A percentile compares a stretch with the other conserved stretches of the same genome.
These are phyloP conservation scores for Galbula dea DNA, from an alignment of 2,113 vertebrate species.

Conservation along the genomic window DNA sequence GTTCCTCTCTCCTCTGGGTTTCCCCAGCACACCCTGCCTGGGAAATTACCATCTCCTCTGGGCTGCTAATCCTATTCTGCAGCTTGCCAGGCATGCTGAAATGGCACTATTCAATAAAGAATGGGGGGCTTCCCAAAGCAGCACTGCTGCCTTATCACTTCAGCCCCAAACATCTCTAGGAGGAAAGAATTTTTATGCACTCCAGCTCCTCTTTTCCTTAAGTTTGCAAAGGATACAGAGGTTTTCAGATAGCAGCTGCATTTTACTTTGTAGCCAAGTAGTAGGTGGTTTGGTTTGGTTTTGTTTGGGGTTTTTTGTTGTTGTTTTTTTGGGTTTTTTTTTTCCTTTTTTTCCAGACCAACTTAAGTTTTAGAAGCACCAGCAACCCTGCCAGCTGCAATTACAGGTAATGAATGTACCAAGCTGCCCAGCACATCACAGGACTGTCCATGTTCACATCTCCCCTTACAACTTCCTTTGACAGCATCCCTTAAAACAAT, in stretches of 20 bases:
- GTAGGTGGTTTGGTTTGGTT: neutral
- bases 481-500: neutral
- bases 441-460: neutral
- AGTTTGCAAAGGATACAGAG: neutral
- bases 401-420: neutral
- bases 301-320: no score
- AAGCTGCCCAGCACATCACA: neutral
- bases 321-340: no score
- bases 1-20: slow-evolving; percentile 6
- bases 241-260: neutral
- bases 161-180: neutral
- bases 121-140: neutral
- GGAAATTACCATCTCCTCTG: neutral
- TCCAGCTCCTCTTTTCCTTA: neutral
- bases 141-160: neutral
- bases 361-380: neutral
- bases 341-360: neutral
- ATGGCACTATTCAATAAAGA: neutral
- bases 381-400: neutral
- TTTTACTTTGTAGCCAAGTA: neutral
- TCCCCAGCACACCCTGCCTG: neutral
- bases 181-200: neutral
- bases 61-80: neutral
- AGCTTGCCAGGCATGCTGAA: neutral
- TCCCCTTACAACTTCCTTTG: neutral